phyloP scores from a whole-genome alignment of 2,888 invertebrate species.

The Allacma fusca region DNA sequence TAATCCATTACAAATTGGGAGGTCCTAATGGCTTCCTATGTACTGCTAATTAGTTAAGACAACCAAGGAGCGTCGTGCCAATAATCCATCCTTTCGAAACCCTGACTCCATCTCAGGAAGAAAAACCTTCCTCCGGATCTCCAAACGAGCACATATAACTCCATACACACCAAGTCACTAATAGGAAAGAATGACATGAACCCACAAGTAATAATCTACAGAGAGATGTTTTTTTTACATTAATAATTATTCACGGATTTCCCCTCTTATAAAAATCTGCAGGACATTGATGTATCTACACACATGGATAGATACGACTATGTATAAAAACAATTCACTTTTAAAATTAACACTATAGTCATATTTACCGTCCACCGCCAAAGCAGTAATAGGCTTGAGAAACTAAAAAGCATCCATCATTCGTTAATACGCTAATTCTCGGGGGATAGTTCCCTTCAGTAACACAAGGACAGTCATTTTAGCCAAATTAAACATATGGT shows the following conservation, averaged over 20 bases:
- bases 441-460: neutral
- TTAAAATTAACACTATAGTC: neutral
- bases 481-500: slow-evolving; percentile 31
- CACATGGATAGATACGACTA: too few species aligned
- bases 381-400: neutral
- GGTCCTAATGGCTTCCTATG: slow-evolving; percentile 47
- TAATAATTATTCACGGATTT: neutral
- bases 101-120: neutral
- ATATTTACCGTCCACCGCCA: neutral
- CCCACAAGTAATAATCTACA: neutral
- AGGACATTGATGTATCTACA: too few species aligned
- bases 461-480: slow-evolving; percentile 8
- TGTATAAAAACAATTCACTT: neutral
- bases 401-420: neutral
- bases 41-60: slow-evolving; percentile 49
- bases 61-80: slow-evolving; percentile 39
- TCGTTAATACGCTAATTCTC: slow-evolving; percentile 7
- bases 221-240: slow-evolving; percentile 1
- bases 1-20: slow-evolving; percentile 47
- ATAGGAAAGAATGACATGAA: slow-evolving; percentile 1
- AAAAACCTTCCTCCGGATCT: neutral
- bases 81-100: slow-evolving; percentile 13
- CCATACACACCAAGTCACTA: neutral
- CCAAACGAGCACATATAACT: neutral
- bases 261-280: neutral